These are phyloP conservation scores for Calyptommatus sinebrachiatus DNA, from an alignment of 2,113 vertebrate genomes.

Conservation along the genomic window DNA sequence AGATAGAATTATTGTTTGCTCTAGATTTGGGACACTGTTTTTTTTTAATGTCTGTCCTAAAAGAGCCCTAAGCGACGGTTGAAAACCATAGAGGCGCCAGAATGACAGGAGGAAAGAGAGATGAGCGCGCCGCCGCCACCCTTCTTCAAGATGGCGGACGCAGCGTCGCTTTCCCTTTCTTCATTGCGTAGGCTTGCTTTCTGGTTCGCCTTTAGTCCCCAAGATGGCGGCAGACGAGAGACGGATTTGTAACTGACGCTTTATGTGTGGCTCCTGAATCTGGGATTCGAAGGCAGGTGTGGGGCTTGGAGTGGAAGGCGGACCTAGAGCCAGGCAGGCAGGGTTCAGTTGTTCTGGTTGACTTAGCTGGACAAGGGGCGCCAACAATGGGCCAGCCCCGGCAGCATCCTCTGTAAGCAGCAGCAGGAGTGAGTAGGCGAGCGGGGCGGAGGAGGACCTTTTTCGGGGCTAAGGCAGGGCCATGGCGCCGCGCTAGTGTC, in stretches of 20 bases:
- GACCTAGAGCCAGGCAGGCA: not conserved
- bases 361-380: not conserved
- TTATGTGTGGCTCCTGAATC: not conserved
- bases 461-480: too few relatives aligned
- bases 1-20: not conserved
- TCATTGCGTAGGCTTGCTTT: conserved; percentile 1
- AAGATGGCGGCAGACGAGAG: conserved; percentile 27
- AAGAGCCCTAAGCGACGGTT: not conserved
- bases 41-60: not conserved
- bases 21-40: too few relatives aligned
- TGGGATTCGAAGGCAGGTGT: not conserved
- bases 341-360: not conserved
- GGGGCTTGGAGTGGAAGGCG: not conserved
- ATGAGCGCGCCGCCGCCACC: not conserved
- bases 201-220: not conserved
- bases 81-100: not conserved
- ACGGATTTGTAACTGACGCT: not conserved
- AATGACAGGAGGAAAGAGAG: not conserved
- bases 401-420: not conserved
- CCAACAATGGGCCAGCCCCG: not conserved
- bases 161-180: not conserved
- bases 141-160: conserved; percentile 50
- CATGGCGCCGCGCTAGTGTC: not conserved
- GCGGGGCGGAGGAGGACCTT: not conserved
- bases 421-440: not conserved